Conservation (phyloP, 1,140 invertebrate genomes). For the Lepeophtheirus salmonis region DNA sequence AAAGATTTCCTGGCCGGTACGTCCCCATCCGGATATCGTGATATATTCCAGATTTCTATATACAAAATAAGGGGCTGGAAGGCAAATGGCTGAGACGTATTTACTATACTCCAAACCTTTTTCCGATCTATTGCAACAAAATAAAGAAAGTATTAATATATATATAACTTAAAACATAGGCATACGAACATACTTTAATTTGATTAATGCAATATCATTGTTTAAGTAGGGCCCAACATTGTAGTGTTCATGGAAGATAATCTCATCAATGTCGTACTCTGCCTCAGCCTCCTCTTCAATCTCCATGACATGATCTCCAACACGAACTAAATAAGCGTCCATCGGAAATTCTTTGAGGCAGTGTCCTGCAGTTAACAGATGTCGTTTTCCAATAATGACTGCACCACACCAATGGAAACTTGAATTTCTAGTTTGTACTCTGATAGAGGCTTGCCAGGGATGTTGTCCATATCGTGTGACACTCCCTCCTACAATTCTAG, state of each 20-base stretch:
- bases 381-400: slow-evolving; percentile 43
- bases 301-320: slow-evolving; percentile 40
- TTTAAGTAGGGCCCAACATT: slow-evolving; percentile 42
- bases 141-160: neutral
- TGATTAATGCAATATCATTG: slow-evolving; percentile 50
- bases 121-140: neutral
- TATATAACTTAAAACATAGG: neutral
- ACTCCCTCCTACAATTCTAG: neutral
- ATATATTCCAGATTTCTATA: no score
- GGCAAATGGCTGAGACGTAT: slow-evolving; percentile 29
- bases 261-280: slow-evolving; percentile 44
- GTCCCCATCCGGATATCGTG: slow-evolving; percentile 64
- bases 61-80: slow-evolving; percentile 35
- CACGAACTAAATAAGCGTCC: slow-evolving; percentile 41
- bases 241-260: slow-evolving; percentile 44
- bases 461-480: neutral
- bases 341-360: slow-evolving; percentile 47
- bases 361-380: slow-evolving; percentile 55
- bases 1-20: no score
- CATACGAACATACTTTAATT: slow-evolving; percentile 28
- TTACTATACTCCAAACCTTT: neutral
- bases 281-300: slow-evolving; percentile 41
- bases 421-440: slow-evolving; percentile 24
- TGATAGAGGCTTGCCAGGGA: slow-evolving; percentile 7
- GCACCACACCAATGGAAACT: slow-evolving; percentile 52